Percentiles rank a stretch among this genome's conserved stretches.
Evolutionary conservation across 2,113 vertebrate species (phyloP).

Genomic region (Tachysurus vachellii): DNA sequence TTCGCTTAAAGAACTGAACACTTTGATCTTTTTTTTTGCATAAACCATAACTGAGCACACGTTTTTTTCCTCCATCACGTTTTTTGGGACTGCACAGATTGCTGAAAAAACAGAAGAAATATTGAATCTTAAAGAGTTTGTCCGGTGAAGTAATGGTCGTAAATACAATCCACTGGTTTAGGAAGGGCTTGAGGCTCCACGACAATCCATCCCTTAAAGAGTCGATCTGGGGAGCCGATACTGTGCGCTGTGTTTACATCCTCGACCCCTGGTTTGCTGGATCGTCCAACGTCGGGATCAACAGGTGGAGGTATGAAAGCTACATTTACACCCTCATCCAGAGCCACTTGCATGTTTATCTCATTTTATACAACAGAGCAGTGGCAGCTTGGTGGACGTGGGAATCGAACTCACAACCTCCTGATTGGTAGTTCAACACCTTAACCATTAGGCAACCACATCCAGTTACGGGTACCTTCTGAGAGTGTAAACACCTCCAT

Average conservation of each 20-base stretch:
- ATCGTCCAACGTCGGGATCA: conserved; percentile 98
- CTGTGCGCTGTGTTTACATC: conserved; percentile 94
- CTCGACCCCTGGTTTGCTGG: conserved; percentile 97
- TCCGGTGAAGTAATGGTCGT: conserved; percentile 84
- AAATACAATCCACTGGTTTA: conserved; percentile 97
- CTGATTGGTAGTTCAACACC: too few species aligned
- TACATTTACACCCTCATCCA: too few species aligned
- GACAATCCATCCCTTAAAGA: conserved; percentile 93
- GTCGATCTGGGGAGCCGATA: conserved; percentile 87
- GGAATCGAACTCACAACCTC: too few species aligned
- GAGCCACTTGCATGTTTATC: too few species aligned
- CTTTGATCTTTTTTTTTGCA: background rate
- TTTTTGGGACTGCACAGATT: conserved; percentile 7
- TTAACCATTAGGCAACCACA: too few species aligned
- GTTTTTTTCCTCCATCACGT: background rate
- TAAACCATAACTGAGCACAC: background rate
- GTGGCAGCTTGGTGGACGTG: too few species aligned
- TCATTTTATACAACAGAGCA: too few species aligned
- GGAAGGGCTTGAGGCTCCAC: conserved; percentile 96
- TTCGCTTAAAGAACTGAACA: background rate
- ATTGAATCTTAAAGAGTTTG: conserved; percentile 44
- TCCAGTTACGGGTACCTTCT: background rate
- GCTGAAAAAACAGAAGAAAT: background rate
- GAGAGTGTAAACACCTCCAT: too few species aligned
- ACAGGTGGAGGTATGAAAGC: conserved; percentile 91